Percentiles rank a stretch among this genome's conserved stretches.
Evolutionary conservation across 2,888 invertebrate species (phyloP).

Genomic region (Drosophila algonquin): DNA sequence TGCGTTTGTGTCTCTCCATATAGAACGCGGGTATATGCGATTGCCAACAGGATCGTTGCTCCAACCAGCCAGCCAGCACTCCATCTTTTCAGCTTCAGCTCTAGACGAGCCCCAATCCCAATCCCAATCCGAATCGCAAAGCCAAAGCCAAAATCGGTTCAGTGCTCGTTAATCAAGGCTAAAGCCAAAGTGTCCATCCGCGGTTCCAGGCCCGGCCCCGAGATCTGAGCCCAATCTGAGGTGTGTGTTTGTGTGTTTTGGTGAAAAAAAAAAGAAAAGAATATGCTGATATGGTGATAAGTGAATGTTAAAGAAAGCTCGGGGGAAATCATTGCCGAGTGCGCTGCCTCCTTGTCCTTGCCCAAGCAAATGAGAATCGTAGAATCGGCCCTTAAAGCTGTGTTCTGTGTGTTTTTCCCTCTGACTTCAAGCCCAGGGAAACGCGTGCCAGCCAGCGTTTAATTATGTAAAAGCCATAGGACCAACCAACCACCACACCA

Average conservation of each 20-base stretch:
- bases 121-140: background rate
- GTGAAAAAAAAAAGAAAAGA: background rate
- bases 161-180: constrained; percentile 1
- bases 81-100: background rate
- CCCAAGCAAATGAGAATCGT: constrained; percentile 34
- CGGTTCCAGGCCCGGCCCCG: constrained; percentile 1
- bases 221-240: constrained; percentile 5
- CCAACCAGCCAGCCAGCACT: background rate
- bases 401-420: background rate
- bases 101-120: background rate
- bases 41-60: background rate
- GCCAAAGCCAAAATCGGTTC: background rate
- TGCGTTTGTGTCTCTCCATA: constrained; percentile 66
- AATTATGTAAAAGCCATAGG: constrained; percentile 75
- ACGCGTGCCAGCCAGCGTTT: constrained; percentile 64
- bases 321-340: constrained; percentile 78
- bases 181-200: constrained; percentile 1
- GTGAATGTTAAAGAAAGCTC: constrained; percentile 66
- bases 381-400: constrained; percentile 46
- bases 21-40: constrained; percentile 10
- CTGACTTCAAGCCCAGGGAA: constrained; percentile 60
- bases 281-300: constrained; percentile 67
- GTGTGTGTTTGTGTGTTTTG: constrained; percentile 26
- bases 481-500: constrained; percentile 14
- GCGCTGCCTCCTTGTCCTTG: constrained; percentile 40